Evolutionary conservation across 2,888 invertebrate genomes (phyloP).

Genomic region (Helicoverpa assulta): DNA sequence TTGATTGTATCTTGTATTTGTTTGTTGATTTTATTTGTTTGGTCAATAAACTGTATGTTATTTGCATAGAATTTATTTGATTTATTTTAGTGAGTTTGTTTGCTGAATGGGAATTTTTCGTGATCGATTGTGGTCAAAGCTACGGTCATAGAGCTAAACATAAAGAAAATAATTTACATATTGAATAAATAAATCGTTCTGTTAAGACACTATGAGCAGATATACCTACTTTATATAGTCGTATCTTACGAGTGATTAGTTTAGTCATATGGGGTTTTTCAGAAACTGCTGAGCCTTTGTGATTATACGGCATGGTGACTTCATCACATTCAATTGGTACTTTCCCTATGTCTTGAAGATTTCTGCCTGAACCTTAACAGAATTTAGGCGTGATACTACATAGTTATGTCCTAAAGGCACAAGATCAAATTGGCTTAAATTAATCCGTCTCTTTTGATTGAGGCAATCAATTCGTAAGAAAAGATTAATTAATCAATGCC

Average conservation of each 20-base stretch:
- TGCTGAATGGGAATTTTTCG: background rate
- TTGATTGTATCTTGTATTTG: slow-evolving; percentile 28
- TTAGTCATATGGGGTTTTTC: too few species aligned
- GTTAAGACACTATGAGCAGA: too few species aligned
- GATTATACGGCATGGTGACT: too few species aligned
- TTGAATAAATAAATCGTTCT: too few species aligned
- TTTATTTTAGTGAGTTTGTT: background rate
- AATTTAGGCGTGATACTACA: background rate
- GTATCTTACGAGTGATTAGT: too few species aligned
- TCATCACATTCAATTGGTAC: too few species aligned
- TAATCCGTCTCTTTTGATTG: slow-evolving; percentile 30
- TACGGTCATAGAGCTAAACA: too few species aligned
- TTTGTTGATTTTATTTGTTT: slow-evolving; percentile 10
- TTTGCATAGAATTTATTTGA: background rate
- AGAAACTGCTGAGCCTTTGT: too few species aligned
- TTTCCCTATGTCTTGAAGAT: too few species aligned
- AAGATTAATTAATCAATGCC: slow-evolving; percentile 48
- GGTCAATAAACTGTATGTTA: slow-evolving; percentile 16
- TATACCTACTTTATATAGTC: too few species aligned
- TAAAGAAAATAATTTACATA: too few species aligned
- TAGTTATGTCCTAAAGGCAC: background rate
- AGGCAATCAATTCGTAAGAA: slow-evolving; percentile 45
- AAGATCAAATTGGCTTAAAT: slow-evolving; percentile 22
- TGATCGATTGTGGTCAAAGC: background rate
- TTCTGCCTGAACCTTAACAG: too few species aligned